These are phyloP conservation scores for Neogobius melanostomus DNA, from an alignment of 2,113 vertebrate species.

Conservation along the genomic window DNA sequence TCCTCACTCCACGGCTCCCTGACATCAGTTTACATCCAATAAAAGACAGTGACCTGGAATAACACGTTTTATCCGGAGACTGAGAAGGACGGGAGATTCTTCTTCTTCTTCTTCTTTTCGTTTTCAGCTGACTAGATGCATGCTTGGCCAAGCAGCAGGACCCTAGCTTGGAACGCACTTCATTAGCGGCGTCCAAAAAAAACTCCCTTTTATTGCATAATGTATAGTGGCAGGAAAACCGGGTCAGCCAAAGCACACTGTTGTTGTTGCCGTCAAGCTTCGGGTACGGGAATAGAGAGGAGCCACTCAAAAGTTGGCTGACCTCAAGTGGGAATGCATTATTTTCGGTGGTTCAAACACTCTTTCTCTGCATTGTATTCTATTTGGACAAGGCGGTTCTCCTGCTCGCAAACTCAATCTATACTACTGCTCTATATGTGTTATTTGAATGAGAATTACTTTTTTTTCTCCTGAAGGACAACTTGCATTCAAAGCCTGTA, in stretches of 20 bases:
- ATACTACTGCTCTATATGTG: no score
- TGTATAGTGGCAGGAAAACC: constrained; percentile 45
- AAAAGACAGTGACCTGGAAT: background rate
- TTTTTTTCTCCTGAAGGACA: no score
- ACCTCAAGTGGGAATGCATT: constrained; percentile 1
- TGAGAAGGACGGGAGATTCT: constrained; percentile 4
- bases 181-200: constrained; percentile 54
- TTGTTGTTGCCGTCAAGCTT: background rate
- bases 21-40: constrained; percentile 50
- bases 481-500: no score
- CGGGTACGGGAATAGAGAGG: constrained; percentile 11
- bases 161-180: constrained; percentile 28
- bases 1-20: constrained; percentile 26
- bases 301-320: background rate
- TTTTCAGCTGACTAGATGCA: constrained; percentile 54
- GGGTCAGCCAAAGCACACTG: constrained; percentile 37
- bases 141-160: constrained; percentile 49
- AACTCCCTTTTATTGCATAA: constrained; percentile 48
- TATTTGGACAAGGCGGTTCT: no score
- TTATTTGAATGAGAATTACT: no score
- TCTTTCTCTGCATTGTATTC: no score
- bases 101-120: no score
- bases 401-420: no score
- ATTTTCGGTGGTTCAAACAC: background rate
- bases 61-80: constrained; percentile 20